Conservation (phyloP, 2,888 invertebrate genomes). For the Selenia dentaria region DNA sequence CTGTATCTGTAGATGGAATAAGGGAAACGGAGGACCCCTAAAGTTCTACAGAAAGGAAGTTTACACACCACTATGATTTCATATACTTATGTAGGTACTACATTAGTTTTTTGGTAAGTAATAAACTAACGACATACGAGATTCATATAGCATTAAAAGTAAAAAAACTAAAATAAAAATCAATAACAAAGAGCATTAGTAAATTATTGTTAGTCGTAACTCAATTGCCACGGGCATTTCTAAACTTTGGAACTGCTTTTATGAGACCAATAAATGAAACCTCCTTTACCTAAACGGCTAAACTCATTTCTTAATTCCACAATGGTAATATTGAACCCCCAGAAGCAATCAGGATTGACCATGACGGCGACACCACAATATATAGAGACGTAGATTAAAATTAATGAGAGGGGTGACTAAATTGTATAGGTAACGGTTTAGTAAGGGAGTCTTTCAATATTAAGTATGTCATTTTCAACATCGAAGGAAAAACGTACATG, state of each 20-base stretch:
- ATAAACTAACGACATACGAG: no score
- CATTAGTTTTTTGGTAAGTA: no score
- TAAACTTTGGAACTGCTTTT: slow-evolving; percentile 11
- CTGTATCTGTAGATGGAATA: background rate
- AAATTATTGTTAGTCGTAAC: no score
- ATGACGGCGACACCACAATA: slow-evolving; percentile 44
- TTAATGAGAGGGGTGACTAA: slow-evolving; percentile 58
- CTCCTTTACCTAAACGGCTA: slow-evolving; percentile 28
- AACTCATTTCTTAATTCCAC: slow-evolving; percentile 36
- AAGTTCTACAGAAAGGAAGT: background rate
- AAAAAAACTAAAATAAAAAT: no score
- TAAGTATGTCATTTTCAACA: no score
- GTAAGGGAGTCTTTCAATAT: no score
- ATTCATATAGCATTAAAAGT: no score
- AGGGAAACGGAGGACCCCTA: background rate
- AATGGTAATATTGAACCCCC: slow-evolving; percentile 49
- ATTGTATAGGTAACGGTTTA: slow-evolving; percentile 55
- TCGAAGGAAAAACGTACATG: no score
- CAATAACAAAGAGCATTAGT: no score
- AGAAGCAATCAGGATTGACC: slow-evolving; percentile 51
- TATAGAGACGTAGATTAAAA: slow-evolving; percentile 53
- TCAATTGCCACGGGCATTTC: slow-evolving; percentile 12
- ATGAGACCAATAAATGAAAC: slow-evolving; percentile 7
- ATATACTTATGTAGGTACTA: no score
- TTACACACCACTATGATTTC: no score